phyloP scores from a whole-genome alignment of 2,888 invertebrate species.

The Drosophila bunnanda region DNA sequence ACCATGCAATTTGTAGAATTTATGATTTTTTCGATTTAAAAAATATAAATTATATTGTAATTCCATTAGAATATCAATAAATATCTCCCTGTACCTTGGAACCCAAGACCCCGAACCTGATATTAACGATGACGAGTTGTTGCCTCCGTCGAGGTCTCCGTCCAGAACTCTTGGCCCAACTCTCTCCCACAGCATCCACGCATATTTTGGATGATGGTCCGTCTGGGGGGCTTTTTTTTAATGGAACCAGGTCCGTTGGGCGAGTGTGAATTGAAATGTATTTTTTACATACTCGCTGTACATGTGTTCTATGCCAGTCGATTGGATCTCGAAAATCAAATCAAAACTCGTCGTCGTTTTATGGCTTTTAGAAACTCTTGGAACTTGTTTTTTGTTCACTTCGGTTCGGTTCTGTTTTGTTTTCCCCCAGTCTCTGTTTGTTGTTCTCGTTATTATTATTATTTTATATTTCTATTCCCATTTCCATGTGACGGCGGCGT shows the following conservation, averaged over 20 bases:
- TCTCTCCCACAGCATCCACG: constrained; percentile 46
- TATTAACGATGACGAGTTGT: constrained; percentile 73
- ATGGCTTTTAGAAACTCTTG: constrained; percentile 75
- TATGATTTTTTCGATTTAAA: not conserved
- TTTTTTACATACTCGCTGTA: constrained; percentile 57
- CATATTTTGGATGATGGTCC: constrained; percentile 46
- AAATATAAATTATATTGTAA: not conserved
- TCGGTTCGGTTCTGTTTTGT: constrained; percentile 46
- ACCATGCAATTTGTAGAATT: not conserved
- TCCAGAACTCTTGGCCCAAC: constrained; percentile 15
- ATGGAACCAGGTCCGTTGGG: constrained; percentile 29
- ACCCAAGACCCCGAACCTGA: constrained; percentile 66
- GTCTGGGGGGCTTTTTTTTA: constrained; percentile 45
- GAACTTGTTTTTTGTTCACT: constrained; percentile 65
- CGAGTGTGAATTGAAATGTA: constrained; percentile 78
- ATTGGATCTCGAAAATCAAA: constrained; percentile 72
- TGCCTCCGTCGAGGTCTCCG: constrained; percentile 39
- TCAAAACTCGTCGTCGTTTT: constrained; percentile 75
- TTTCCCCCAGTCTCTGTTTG: constrained; percentile 64
- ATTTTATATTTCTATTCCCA: constrained; percentile 63
- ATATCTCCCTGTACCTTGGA: constrained; percentile 37
- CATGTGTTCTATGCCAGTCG: constrained; percentile 53
- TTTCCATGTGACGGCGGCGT: constrained; percentile 47
- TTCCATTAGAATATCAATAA: no score
- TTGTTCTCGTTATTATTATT: constrained; percentile 78